Evolutionary conservation across 2,113 vertebrate species (phyloP), one percentile per base, ranked within the genome.

Genomic region (Sturnira hondurensis): DNA sequence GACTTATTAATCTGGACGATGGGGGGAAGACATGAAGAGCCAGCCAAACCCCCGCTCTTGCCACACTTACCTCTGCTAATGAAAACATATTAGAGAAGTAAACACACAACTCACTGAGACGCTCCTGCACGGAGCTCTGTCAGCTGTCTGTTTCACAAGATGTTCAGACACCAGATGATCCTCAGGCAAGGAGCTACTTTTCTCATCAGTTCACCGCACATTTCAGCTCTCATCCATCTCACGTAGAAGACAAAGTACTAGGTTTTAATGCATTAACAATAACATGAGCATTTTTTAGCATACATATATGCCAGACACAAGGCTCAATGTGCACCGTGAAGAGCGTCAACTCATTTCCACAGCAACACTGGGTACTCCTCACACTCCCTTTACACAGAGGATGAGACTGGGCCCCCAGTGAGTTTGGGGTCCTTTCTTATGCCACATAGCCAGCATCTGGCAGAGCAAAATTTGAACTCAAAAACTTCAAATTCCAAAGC

Each of bases 51-150:
- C 96, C 28, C 68, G 86, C 92, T 97, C 95, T 97, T 98, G 96
- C 97, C 96, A 97, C 96, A 96, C 91, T 97, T 97, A 97, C 80
- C 90, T 93, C 97, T 95, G 93, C 97, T 98, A 97, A 97, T 98
- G 98, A 98, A 98, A 97, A 98, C 97, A 97, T 97, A 98, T 97
- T 97, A 98, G 86, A 96, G 94, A 98, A 98, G 98, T 86, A 98
- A 98, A 98, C 70, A 74, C 83, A 97, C 82, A 96, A 92, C 97
- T 93, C 95, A 81, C 87, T 89, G 92, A 96, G 96, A 94, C 24
- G 71, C 90, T 93, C 91, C 83, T 88, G 87, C 61, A 78, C 31
- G 58, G 88, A 89, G 85, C 81, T 95, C 91, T 93, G 96, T 95
- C 96, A 97, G 95, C 93, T 98, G 96, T 97, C 97, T 98, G 94